Evolutionary conservation across 2,797 vertebrate genomes (phyloP).

Genomic region (Pangasius djambal): DNA sequence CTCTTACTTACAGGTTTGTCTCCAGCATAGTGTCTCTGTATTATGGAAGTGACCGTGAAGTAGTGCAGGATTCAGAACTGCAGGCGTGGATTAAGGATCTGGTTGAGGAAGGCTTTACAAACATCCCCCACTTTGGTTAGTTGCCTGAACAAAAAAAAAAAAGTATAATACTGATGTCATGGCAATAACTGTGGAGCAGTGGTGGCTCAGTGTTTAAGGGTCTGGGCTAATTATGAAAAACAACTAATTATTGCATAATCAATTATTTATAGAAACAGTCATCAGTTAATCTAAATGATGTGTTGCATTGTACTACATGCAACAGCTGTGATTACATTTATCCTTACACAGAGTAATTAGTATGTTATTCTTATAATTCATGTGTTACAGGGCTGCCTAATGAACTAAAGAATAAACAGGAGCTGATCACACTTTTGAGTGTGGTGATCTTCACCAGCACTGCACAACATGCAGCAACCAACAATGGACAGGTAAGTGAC

Average conservation of each 20-base stretch:
- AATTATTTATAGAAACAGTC: not conserved
- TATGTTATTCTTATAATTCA: not conserved
- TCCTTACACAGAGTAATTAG: not conserved
- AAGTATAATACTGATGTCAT: not conserved
- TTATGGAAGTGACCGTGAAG: constrained; percentile 69
- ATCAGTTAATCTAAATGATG: not conserved
- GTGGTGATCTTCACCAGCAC: constrained; percentile 71
- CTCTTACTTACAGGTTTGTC: constrained; percentile 66
- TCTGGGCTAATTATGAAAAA: not conserved
- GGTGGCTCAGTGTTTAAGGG: not conserved
- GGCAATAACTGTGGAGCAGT: not conserved
- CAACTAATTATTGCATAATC: not conserved
- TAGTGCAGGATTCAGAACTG: constrained; percentile 71
- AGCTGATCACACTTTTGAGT: constrained; percentile 70
- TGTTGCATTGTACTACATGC: not conserved
- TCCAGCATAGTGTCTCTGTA: constrained; percentile 67
- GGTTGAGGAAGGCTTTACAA: constrained; percentile 68
- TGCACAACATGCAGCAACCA: constrained; percentile 79
- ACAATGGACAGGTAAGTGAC: constrained; percentile 76
- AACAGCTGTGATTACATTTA: not conserved
- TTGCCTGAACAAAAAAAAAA: not conserved
- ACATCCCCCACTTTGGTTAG: constrained; percentile 71
- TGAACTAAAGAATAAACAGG: constrained; percentile 65
- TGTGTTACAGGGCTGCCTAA: constrained; percentile 65
- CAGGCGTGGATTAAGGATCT: constrained; percentile 75